Evolutionary conservation across 2,113 vertebrate species (phyloP).

Genomic region (Perca flavescens): DNA sequence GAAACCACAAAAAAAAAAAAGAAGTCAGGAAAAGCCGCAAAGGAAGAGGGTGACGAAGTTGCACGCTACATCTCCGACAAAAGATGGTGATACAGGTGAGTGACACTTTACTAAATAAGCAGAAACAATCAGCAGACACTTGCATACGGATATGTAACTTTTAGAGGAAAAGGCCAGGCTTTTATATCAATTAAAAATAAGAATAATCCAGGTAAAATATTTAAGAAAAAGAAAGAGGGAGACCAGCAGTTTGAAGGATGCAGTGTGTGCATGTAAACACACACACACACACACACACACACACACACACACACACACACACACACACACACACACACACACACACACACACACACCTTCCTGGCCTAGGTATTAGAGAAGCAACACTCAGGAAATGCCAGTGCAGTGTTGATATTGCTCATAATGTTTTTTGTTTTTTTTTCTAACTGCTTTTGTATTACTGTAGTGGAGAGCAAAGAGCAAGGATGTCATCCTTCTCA

Average conservation of each 20-base stretch:
- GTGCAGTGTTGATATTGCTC: neutral
- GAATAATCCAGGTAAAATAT: neutral
- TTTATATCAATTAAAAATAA: conserved; percentile 17
- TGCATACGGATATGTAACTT: neutral
- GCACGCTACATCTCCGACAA: neutral
- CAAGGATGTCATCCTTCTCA: neutral
- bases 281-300: neutral
- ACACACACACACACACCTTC: neutral
- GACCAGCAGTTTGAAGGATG: neutral
- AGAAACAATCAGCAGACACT: conserved; percentile 1
- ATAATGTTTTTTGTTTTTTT: neutral
- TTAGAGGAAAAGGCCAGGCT: neutral
- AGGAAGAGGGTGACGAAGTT: conserved; percentile 8
- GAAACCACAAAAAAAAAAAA: neutral
- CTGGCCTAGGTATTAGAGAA: conserved; percentile 4
- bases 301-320: too few species aligned
- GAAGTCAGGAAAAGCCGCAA: neutral
- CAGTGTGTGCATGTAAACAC: too few species aligned
- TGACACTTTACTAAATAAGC: neutral
- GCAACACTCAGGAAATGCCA: conserved; percentile 11
- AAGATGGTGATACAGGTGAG: conserved; percentile 26
- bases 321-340: neutral
- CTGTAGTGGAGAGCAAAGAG: neutral
- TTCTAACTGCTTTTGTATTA: neutral
- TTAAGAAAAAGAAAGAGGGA: neutral